These are phyloP conservation scores for Melanotaenia parkinsoni DNA, from an alignment of 2,797 vertebrate genomes.

Conservation along the genomic window DNA sequence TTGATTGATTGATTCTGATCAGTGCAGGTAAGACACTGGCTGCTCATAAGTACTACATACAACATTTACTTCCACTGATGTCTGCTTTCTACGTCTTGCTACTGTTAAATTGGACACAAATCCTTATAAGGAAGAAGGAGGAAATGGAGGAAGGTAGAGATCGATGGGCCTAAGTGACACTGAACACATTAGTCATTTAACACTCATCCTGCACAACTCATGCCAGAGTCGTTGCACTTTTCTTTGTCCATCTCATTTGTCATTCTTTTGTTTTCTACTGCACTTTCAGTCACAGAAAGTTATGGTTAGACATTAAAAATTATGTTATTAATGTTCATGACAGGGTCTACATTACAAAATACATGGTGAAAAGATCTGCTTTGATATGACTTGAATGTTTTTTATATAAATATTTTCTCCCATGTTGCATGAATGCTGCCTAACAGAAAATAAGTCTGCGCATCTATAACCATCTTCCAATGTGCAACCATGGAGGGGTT, in stretches of 20 bases:
- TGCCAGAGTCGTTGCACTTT: neutral
- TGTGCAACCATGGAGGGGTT: neutral
- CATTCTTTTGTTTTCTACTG: neutral
- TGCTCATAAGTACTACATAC: neutral
- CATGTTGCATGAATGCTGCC: neutral
- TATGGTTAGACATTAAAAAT: neutral
- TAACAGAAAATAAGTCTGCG: neutral
- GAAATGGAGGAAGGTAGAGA: too few species aligned
- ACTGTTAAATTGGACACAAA: neutral
- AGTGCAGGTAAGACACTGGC: neutral
- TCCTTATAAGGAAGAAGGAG: neutral
- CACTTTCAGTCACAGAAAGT: neutral
- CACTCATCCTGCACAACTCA: neutral
- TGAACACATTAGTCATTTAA: neutral
- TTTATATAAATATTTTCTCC: neutral
- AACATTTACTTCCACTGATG: too few species aligned
- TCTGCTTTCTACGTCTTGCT: neutral
- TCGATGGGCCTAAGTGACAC: neutral
- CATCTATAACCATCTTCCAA: neutral
- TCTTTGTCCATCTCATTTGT: neutral
- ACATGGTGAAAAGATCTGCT: neutral
- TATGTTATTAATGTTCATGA: neutral
- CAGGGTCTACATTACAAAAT: neutral
- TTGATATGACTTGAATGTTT: neutral
- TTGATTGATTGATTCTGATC: too few species aligned